Base-by-base conservation (phyloP, 2,113 vertebrate species). In the Galemys pyrenaicus region DNA sequence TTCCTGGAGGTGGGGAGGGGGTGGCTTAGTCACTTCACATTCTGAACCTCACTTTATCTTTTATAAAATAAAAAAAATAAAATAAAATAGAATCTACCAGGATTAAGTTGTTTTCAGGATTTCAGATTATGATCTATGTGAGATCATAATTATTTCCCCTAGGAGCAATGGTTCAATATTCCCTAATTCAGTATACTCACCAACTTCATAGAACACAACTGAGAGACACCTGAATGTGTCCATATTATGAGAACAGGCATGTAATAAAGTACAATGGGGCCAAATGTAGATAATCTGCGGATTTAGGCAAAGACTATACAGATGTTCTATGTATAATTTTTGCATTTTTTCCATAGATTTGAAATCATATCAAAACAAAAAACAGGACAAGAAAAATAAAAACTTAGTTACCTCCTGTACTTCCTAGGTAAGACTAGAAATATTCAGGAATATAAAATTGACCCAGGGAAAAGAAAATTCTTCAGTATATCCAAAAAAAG, bases 311-410 rank as follows among this genome's bases (percentile, higher is more conserved):
- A 93, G 15, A 19, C 5, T 75, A 92, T 39, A 85, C 0, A 84
- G 70, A 89, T 93, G 71, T 96, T 87, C 41, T 82, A 87, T 82
- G 89, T 86, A 91, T 22, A 62, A 82, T 74, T 92, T 95, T 71
- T 39, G 19, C 19, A 92, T 20, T 86, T 67, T 85, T 83, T 49
- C 58, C 28, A 12, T 83, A 87, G 92, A 83, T 87, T 32, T 89
- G 51, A 80, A 86, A 74, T 92, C 28, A 73, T 26, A 85, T 78
- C 88, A 60, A 84, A 90, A 87, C 74, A 65, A 87, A 91, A 71
- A 86, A 44, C 9, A 64, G 46, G 68, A 56, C 26, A 84, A 85
- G 64, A 64, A 73, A 68, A 62, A 46, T 20, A 62, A 64, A 94
- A 77, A 91, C 17, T 62, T 82, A 80, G 9, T 1, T 51, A 85